Evolutionary conservation across 1,140 invertebrate species (phyloP).

Genomic region (Holotrichia oblita): DNA sequence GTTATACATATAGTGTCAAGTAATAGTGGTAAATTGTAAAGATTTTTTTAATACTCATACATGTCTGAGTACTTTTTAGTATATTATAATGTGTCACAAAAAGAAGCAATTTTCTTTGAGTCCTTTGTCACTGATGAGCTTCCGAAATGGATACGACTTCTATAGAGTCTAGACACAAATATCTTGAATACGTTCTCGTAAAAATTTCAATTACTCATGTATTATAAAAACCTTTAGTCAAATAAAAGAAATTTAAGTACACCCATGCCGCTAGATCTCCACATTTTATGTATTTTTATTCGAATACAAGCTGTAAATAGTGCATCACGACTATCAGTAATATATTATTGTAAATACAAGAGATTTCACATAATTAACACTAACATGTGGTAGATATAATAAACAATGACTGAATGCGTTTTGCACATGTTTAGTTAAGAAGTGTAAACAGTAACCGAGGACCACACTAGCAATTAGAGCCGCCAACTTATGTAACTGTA

Average conservation of each 20-base stretch:
- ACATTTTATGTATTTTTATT: neutral
- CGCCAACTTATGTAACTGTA: too few relatives aligned
- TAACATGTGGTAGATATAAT: neutral
- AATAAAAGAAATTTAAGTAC: neutral
- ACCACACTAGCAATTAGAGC: too few relatives aligned
- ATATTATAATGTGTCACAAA: neutral
- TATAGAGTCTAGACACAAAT: neutral
- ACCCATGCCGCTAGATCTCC: neutral
- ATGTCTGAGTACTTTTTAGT: too few relatives aligned
- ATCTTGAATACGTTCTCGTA: neutral
- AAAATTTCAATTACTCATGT: neutral
- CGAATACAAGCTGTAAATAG: neutral
- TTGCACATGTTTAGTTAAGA: neutral
- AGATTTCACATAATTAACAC: neutral
- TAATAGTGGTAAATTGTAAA: too few relatives aligned
- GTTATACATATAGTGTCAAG: too few relatives aligned
- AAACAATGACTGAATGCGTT: neutral
- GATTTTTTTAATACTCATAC: too few relatives aligned
- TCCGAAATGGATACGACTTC: neutral
- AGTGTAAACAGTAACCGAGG: neutral
- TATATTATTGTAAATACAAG: neutral
- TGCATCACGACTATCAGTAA: neutral
- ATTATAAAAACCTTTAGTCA: neutral
- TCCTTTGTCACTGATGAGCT: neutral
- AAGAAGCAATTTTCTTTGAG: neutral